Evolutionary conservation across 2,888 invertebrate genomes (phyloP), one percentile per base, ranked within the genome.

Genomic region (Hypercompe scribonia): DNA sequence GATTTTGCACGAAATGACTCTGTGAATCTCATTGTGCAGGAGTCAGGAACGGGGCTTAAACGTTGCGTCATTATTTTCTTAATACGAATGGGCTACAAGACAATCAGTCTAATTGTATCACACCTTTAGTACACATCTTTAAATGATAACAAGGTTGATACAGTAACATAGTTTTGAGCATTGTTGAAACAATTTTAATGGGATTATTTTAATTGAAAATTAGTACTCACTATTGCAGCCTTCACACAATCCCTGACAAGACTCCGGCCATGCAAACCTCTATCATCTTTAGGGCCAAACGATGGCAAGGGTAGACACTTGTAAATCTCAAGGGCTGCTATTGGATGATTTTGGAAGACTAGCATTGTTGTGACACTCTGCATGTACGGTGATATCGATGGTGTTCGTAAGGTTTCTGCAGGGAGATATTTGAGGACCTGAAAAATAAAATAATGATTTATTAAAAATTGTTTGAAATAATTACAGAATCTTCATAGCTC

Each of bases 201-300:
- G 3, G 21, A 66, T 67, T 46, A 34, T 34, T 21, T 15, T 42
- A 10, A n/a, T 13, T 28, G 4, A n/a, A 33, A 46, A 21, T n/a
- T 1, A 21, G 46, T 72, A 90, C 92, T 91, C 89, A 96, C 96
- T 84, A 92, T 88, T 21, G 94, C 90, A 68, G 96, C 95, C 69
- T 96, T 96, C 21, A 97, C 95, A 86, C 97, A 96, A 84, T 97
- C 96, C 65, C 96, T 92, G 4, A 97, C 91, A 39, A 97, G 88
- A 73, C 96, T 95, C 18, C 94, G 88, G 0, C 96, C 97, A 82
- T 96, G 97, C 67, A 96, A 90, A 4, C 96, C 96, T 64, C 91
- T 90, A 69, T 96, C 96, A 82, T 96, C 96, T 77, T 91, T 94
- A 1, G 95, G 94, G 15, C 94, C 95, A 82, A 94, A 95, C 0